phyloP scores from a whole-genome alignment of 2,888 invertebrate genomes.

The Parelbella ahira region DNA sequence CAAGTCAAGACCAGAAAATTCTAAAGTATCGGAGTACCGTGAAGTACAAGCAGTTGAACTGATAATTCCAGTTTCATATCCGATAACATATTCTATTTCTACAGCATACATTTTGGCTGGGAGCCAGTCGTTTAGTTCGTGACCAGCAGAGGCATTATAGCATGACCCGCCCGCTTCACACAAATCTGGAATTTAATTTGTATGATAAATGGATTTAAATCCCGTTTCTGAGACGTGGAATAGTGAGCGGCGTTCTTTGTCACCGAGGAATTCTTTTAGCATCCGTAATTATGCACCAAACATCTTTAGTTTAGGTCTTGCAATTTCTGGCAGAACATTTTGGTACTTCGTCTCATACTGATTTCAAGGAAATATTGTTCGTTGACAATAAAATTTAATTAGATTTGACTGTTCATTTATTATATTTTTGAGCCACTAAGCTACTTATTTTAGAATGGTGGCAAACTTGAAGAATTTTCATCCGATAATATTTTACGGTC shows the following conservation, averaged over 20 bases:
- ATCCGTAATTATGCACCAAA: conserved; percentile 17
- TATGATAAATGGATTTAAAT: conserved; percentile 28
- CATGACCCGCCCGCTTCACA: conserved; percentile 16
- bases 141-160: conserved; percentile 8
- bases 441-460: no score
- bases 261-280: conserved; percentile 9
- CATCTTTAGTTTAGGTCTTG: conserved; percentile 3
- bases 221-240: conserved; percentile 17
- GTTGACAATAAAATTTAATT: no score
- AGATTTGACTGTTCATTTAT: no score
- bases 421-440: no score
- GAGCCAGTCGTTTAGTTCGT: conserved; percentile 17
- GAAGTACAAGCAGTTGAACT: no score
- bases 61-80: background rate
- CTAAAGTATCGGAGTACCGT: no score
- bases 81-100: conserved; percentile 14
- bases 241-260: conserved; percentile 16
- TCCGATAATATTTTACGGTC: no score
- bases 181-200: conserved; percentile 29
- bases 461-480: no score
- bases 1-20: no score
- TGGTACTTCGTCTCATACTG: no score
- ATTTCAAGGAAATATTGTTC: no score
- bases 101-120: conserved; percentile 6
- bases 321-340: no score